A percentile compares a stretch with the other conserved stretches of the same genome.
Conservation (phyloP, 2,113 vertebrate species). For the Rhinolophus sinicus region DNA sequence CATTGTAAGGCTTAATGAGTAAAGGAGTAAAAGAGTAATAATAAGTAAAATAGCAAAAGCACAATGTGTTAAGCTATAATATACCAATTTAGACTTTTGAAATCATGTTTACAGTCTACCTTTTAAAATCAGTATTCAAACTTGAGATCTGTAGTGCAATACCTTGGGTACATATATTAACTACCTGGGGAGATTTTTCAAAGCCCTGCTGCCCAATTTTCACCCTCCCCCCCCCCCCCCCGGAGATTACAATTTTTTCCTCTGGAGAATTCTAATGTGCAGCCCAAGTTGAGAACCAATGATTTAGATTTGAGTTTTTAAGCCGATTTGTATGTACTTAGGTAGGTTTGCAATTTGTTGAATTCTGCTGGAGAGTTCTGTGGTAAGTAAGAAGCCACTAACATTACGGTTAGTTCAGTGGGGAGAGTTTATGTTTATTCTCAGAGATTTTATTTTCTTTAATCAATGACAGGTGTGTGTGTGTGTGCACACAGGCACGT, state of each 20-base stretch:
- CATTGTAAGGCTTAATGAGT: neutral
- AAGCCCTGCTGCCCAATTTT: neutral
- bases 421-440: neutral
- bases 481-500: fast-evolving
- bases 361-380: neutral
- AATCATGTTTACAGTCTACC: neutral
- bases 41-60: neutral
- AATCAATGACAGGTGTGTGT: neutral
- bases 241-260: neutral
- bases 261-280: neutral
- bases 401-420: neutral
- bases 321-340: neutral
- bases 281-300: neutral
- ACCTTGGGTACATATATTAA: neutral
- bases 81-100: neutral
- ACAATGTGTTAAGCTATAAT: neutral
- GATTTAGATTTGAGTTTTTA: slow-evolving; percentile 29
- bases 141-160: neutral
- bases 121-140: neutral
- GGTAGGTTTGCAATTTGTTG: neutral
- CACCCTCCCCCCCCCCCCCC: no score
- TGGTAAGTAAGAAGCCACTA: neutral
- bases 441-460: slow-evolving; percentile 6
- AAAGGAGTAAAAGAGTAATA: neutral
- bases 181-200: neutral